These are phyloP conservation scores for Lanius collurio DNA, from an alignment of 2,113 vertebrate species.

Conservation along the genomic window DNA sequence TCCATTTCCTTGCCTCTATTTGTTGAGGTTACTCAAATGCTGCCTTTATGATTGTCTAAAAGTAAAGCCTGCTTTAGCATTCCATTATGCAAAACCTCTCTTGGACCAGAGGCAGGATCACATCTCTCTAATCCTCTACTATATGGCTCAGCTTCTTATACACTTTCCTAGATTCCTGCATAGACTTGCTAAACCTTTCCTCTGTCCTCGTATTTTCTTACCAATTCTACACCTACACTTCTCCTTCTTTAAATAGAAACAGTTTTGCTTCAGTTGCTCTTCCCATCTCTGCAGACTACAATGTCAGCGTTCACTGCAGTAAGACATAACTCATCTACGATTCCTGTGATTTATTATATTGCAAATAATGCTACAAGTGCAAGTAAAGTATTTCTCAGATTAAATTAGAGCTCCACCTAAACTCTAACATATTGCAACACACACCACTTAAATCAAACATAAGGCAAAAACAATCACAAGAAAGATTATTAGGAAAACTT, in stretches of 20 bases:
- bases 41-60: neutral
- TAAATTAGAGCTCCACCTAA: neutral
- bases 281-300: neutral
- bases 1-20: neutral
- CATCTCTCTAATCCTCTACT: neutral
- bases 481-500: conserved; percentile 47
- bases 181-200: neutral
- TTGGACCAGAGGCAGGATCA: neutral
- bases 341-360: neutral
- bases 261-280: neutral
- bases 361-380: neutral
- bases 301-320: neutral
- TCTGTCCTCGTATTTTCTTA: neutral
- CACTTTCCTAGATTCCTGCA: neutral
- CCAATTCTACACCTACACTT: neutral
- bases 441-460: neutral
- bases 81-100: neutral
- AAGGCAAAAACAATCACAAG: neutral
- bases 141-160: neutral
- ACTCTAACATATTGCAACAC: neutral
- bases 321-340: neutral
- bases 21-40: neutral
- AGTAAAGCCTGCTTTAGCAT: neutral
- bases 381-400: neutral
- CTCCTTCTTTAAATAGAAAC: neutral